phyloP scores from a whole-genome alignment of 2,113 vertebrate species.

The Athene noctua region DNA sequence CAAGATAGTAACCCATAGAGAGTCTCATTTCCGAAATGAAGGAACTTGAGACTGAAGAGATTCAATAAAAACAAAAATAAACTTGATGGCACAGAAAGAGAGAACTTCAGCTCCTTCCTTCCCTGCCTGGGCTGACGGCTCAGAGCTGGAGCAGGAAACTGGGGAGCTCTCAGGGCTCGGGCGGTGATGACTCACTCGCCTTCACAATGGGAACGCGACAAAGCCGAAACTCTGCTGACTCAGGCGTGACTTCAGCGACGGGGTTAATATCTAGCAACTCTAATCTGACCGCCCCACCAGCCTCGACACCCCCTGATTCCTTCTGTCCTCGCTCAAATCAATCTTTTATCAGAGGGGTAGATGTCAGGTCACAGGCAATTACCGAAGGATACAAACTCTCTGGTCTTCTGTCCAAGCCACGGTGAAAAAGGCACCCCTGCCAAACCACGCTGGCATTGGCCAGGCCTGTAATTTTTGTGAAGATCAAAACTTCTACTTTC shows the following conservation, averaged over 20 bases:
- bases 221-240: conserved; percentile 70
- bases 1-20: conserved; percentile 23
- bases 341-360: neutral
- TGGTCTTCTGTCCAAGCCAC: neutral
- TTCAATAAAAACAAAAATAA: conserved; percentile 17
- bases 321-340: neutral
- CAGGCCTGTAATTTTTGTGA: neutral
- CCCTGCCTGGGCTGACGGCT: neutral
- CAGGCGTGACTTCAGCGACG: conserved; percentile 20
- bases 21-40: conserved; percentile 12
- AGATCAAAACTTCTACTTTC: neutral
- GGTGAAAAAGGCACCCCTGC: neutral
- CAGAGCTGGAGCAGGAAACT: neutral
- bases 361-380: neutral
- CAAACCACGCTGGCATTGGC: neutral
- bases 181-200: conserved; percentile 33
- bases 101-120: neutral
- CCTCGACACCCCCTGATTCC: neutral
- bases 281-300: neutral
- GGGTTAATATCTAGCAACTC: neutral
- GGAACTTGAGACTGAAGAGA: conserved; percentile 1
- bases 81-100: neutral
- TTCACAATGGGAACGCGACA: conserved; percentile 43
- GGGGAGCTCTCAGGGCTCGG: neutral
- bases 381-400: neutral